Conservation (phyloP, 2,888 invertebrate genomes). For the Prosapia bicincta region DNA sequence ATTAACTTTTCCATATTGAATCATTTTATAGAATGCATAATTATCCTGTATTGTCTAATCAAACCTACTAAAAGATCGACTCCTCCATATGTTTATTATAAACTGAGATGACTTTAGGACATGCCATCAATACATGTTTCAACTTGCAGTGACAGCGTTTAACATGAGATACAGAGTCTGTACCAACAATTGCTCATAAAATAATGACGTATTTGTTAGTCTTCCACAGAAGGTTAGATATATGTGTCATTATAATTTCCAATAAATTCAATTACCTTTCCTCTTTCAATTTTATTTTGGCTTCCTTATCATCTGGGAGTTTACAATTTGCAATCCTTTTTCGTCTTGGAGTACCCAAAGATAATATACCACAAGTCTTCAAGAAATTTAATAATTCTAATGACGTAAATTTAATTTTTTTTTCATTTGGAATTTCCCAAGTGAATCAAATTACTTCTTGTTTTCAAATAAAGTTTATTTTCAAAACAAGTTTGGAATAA, state of each 20-base stretch:
- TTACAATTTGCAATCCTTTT: conserved; percentile 42
- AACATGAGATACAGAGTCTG: conserved; percentile 38
- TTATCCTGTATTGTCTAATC: conserved; percentile 40
- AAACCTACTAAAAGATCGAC: conserved; percentile 39
- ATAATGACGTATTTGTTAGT: conserved; percentile 34
- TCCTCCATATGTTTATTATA: conserved; percentile 42
- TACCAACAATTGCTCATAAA: conserved; percentile 40
- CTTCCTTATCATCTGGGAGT: conserved; percentile 41
- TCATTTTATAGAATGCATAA: conserved; percentile 41
- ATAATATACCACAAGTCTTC: conserved; percentile 40
- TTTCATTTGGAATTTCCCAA: conserved; percentile 38
- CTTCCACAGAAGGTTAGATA: conserved; percentile 34
- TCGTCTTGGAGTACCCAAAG: conserved; percentile 41
- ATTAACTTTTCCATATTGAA: conserved; percentile 16
- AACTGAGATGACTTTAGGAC: conserved; percentile 39
- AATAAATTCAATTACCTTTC: not conserved
- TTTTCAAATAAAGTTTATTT: conserved; percentile 39
- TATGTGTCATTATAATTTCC: not conserved
- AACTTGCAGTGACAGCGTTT: too few relatives aligned
- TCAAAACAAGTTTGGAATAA: not conserved
- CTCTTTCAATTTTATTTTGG: conserved; percentile 2
- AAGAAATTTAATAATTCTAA: conserved; percentile 38
- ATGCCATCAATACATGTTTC: too few relatives aligned
- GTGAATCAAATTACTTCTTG: conserved; percentile 42
- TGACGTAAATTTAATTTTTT: conserved; percentile 41